These are phyloP conservation scores for Acipenser oxyrinchus DNA, from an alignment of 2,797 vertebrate species.

Conservation along the genomic window DNA sequence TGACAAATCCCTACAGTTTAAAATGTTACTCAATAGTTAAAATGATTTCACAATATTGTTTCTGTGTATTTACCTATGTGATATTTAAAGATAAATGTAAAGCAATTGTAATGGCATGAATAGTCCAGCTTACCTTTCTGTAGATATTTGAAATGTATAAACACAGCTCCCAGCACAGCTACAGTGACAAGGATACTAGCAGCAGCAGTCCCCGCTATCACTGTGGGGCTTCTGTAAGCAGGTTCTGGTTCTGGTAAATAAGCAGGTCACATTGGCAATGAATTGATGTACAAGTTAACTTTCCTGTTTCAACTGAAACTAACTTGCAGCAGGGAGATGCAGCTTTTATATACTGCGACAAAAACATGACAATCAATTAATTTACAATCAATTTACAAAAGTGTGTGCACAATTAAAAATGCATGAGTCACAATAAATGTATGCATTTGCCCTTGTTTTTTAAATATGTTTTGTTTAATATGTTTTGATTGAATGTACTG, in stretches of 20 bases:
- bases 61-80: not conserved
- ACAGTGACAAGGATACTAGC: no score
- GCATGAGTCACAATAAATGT: no score
- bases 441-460: no score
- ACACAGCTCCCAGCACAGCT: constrained; percentile 14
- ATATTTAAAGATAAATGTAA: not conserved
- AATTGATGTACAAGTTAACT: no score
- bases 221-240: no score
- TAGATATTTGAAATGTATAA: constrained; percentile 24
- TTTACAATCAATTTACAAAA: no score
- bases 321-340: no score
- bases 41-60: not conserved
- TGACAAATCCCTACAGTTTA: not conserved
- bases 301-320: not conserved
- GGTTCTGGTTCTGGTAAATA: no score
- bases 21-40: not conserved
- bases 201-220: no score
- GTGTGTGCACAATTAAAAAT: no score
- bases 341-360: not conserved
- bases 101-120: not conserved
- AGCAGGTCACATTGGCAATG: no score
- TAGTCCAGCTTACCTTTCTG: constrained; percentile 8
- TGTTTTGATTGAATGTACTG: not conserved
- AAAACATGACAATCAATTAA: constrained; percentile 1
- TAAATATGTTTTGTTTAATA: no score